A percentile compares a stretch with the other conserved stretches of the same genome.
Evolutionary conservation across 2,797 vertebrate genomes (phyloP).

Genomic region (Chelon labrosus): DNA sequence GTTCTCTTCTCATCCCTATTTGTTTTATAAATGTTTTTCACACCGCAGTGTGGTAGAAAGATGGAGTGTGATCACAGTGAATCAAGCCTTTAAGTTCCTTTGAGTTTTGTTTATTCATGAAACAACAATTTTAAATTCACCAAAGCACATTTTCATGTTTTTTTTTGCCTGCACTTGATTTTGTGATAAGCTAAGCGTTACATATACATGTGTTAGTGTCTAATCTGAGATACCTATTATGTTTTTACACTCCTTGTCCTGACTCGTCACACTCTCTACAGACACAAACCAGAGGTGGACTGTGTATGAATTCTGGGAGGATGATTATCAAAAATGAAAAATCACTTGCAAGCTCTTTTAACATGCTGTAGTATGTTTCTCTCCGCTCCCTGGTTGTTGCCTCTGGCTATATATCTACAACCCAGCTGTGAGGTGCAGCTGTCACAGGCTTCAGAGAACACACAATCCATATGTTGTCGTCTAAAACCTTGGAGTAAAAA

Average conservation of each 20-base stretch:
- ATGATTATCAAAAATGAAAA: constrained; percentile 56
- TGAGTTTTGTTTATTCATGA: background rate
- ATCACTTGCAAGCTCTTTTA: constrained; percentile 48
- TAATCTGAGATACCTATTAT: constrained; percentile 1
- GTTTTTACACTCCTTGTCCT: background rate
- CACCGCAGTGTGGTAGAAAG: background rate
- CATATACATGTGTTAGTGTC: background rate
- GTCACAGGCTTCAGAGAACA: constrained; percentile 58
- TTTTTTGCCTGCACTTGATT: background rate
- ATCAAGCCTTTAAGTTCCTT: background rate
- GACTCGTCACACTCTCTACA: constrained; percentile 25
- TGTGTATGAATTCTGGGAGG: constrained; percentile 12
- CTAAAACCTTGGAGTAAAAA: constrained; percentile 59
- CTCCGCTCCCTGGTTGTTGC: constrained; percentile 48
- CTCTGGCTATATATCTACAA: constrained; percentile 58
- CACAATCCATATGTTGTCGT: constrained; percentile 49
- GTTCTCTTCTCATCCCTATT: constrained; percentile 1
- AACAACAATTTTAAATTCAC: constrained; percentile 3
- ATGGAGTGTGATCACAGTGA: background rate
- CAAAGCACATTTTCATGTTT: no score
- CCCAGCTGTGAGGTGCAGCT: constrained; percentile 76
- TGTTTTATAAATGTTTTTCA: constrained; percentile 8
- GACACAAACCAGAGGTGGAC: constrained; percentile 37
- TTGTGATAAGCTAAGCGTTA: background rate
- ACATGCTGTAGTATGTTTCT: constrained; percentile 61